Conservation (phyloP, 2,888 invertebrate species). For the Nomada goodeniana region DNA sequence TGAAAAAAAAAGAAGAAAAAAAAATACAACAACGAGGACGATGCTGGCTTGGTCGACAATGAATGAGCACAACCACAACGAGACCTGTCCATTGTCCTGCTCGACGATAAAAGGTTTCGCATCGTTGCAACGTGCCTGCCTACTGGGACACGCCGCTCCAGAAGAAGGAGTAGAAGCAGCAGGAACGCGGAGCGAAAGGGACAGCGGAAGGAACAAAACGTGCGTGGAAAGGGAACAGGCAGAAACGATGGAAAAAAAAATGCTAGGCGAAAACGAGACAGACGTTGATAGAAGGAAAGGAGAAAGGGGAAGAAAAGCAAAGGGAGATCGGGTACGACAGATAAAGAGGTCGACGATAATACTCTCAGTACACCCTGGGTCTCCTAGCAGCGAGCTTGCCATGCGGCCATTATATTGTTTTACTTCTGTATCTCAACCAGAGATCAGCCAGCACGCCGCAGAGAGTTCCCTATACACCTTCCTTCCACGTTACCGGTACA, state of each 20-base stretch:
- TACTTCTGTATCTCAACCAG: constrained; percentile 67
- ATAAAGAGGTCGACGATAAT: constrained; percentile 81
- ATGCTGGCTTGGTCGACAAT: constrained; percentile 43
- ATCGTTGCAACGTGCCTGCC: constrained; percentile 69
- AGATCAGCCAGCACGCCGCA: constrained; percentile 65
- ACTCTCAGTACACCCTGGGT: constrained; percentile 68
- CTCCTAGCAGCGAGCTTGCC: constrained; percentile 70
- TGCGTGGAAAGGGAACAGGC: constrained; percentile 49
- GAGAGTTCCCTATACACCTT: constrained; percentile 46
- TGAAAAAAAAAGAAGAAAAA: background rate
- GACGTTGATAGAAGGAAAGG: constrained; percentile 51
- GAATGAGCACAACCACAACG: constrained; percentile 36
- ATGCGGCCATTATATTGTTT: constrained; percentile 76
- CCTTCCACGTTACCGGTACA: constrained; percentile 35
- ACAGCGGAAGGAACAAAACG: constrained; percentile 61
- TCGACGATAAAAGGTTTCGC: constrained; percentile 79
- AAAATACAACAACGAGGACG: constrained; percentile 42
- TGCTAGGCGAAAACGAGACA: constrained; percentile 54
- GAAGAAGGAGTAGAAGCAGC: constrained; percentile 53
- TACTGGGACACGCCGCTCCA: constrained; percentile 60
- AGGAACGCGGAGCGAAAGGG: constrained; percentile 57
- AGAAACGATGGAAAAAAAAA: constrained; percentile 65
- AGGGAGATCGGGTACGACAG: constrained; percentile 76
- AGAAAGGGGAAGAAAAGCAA: constrained; percentile 61
- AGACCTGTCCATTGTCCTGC: constrained; percentile 73